These are phyloP conservation scores for Masnerella sp. DNA, from an alignment of 2,888 invertebrate genomes.

Conservation along the genomic window DNA sequence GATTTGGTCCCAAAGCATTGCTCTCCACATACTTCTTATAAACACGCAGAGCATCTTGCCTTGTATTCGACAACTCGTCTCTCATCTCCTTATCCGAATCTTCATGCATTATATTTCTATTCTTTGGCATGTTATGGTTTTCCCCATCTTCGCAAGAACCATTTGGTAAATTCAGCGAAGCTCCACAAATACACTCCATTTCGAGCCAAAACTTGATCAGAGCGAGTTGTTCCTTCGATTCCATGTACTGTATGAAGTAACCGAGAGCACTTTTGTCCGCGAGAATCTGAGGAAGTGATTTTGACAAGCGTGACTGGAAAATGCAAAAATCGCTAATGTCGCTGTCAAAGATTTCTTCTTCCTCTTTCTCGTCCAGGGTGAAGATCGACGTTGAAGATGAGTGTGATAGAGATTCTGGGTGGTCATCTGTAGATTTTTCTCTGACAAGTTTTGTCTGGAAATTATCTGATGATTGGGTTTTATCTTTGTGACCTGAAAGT, in stretches of 20 bases:
- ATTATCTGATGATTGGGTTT: constrained; percentile 65
- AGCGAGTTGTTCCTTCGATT: constrained; percentile 83
- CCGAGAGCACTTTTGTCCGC: constrained; percentile 88
- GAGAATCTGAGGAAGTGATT: constrained; percentile 87
- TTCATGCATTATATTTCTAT: constrained; percentile 62
- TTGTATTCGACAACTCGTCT: constrained; percentile 64
- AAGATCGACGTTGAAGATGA: constrained; percentile 70
- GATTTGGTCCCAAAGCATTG: constrained; percentile 82
- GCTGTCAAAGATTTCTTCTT: constrained; percentile 65
- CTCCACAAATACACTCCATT: constrained; percentile 81
- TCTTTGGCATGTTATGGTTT: constrained; percentile 70
- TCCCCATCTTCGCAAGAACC: constrained; percentile 52
- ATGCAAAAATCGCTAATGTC: constrained; percentile 74
- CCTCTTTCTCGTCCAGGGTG: constrained; percentile 74
- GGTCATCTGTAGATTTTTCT: too few relatives aligned
- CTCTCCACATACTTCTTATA: constrained; percentile 88
- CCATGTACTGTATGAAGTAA: constrained; percentile 92
- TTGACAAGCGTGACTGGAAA: constrained; percentile 83
- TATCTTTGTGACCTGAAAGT: constrained; percentile 66
- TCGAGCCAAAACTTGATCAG: constrained; percentile 88
- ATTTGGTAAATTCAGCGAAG: constrained; percentile 41
- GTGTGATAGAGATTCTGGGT: constrained; percentile 58
- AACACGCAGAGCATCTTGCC: constrained; percentile 83
- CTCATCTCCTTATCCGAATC: neutral
- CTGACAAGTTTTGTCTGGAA: constrained; percentile 66